Base-by-base conservation (phyloP, 2,888 invertebrate species). In the Caenorhabditis becei region DNA sequence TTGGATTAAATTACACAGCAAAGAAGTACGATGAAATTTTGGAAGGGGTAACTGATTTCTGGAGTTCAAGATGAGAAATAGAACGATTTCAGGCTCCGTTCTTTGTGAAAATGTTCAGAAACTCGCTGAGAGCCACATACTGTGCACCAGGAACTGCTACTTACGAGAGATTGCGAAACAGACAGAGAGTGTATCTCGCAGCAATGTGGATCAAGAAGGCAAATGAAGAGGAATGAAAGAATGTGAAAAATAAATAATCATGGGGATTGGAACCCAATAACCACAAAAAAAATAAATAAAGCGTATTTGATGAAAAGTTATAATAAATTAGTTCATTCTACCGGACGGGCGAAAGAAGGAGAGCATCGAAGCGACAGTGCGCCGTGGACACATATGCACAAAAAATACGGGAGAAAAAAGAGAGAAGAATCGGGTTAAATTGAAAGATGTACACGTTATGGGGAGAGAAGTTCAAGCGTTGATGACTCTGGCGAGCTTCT, bases 401-500 rank as follows among this genome's bases (percentile, higher is more conserved):
- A 74, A 32, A 80, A 74, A 75, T 63, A 59, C 41, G 54, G 49
- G 71, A 51, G 58, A 69, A 67, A 37, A 58, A 16, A 28, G 24
- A 49, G 28, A 49, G 23, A 66, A 74, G 56, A 62, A 69, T 28
- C 23, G 56, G 65, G 41, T 66, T 61, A 79, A 78, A 72, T 41
- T 20, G 18, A 59, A 65, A 44, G 65, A 65, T 59, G 61, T 61
- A 67, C 74, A 75, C 66, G 66, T 65, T 51, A 3, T 18, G 47
- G 44, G 47, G 28, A 18, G 28, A 23, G 41, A 7, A 47, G n/a
- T 28, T 92, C 86, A 93, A 63, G 98, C 98, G 93, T 99, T 99
- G 92, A 99, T 99, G 88, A 99, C 98, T 91, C 98, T 94, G 88
- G 97, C 97, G 77, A 99, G 94, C 92, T 99, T 99, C 93, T 99